Evolutionary conservation across 2,888 invertebrate species (phyloP).

Genomic region (Eristalis tenax): DNA sequence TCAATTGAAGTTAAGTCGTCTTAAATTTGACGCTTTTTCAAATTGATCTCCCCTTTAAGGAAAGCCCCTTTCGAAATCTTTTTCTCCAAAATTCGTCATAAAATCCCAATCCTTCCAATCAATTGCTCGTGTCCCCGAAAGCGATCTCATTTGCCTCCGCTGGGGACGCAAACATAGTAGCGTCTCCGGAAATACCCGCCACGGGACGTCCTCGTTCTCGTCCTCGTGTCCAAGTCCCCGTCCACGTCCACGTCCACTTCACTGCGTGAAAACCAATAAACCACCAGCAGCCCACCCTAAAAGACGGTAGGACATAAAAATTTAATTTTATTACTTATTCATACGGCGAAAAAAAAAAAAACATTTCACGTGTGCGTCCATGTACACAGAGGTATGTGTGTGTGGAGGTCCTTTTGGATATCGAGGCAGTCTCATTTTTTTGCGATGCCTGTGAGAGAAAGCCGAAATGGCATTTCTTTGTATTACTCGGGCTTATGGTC

Average conservation of each 20-base stretch:
- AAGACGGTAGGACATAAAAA: neutral
- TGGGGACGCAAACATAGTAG: no score
- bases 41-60: neutral
- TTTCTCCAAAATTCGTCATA: neutral
- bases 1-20: neutral
- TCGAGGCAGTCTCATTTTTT: neutral
- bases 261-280: neutral
- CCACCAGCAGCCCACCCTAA: neutral
- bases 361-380: neutral
- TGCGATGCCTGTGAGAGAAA: neutral
- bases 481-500: neutral
- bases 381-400: neutral
- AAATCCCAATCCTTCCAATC: neutral
- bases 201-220: no score
- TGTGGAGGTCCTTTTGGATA: neutral
- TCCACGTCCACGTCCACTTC: neutral
- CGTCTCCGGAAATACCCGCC: no score
- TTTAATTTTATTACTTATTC: constrained; percentile 1
- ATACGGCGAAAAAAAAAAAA: neutral
- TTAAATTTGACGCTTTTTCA: neutral
- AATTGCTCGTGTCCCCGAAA: neutral
- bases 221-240: neutral
- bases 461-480: neutral
- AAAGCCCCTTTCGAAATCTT: neutral
- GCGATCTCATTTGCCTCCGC: neutral